These are phyloP conservation scores for Phylloscopus trochiloides DNA, from an alignment of 2,113 vertebrate genomes.

Conservation along the genomic window DNA sequence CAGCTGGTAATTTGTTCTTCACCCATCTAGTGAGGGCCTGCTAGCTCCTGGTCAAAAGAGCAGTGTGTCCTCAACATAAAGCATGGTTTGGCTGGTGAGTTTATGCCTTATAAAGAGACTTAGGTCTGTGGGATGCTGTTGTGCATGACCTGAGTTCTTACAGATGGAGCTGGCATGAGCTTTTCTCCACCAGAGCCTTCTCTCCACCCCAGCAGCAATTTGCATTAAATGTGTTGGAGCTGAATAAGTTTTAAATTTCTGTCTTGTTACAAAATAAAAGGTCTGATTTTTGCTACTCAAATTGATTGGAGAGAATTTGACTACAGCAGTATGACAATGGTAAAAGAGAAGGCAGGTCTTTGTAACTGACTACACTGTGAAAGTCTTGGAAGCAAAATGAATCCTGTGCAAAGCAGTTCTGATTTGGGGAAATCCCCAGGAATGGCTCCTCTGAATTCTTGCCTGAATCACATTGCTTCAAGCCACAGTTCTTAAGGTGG, in stretches of 20 bases:
- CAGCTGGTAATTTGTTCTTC: neutral
- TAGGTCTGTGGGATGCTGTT: neutral
- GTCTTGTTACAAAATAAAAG: neutral
- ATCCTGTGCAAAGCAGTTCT: neutral
- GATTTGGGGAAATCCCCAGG: neutral
- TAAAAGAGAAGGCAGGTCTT: neutral
- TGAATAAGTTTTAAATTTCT: neutral
- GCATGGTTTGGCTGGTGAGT: neutral
- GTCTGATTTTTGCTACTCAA: neutral
- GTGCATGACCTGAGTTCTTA: neutral
- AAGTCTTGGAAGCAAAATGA: neutral
- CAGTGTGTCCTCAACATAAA: neutral
- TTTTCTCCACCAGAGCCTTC: neutral
- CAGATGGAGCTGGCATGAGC: neutral
- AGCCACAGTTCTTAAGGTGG: neutral
- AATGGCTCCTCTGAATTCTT: neutral
- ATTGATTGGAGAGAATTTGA: neutral
- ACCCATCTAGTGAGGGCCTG: neutral
- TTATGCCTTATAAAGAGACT: neutral
- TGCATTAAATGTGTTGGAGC: neutral
- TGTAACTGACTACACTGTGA: neutral
- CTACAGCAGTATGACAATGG: neutral
- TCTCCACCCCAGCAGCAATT: neutral
- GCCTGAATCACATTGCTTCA: neutral
- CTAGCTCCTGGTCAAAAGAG: neutral